Base-by-base conservation (phyloP, 2,888 invertebrate genomes). In the Allacma fusca region DNA sequence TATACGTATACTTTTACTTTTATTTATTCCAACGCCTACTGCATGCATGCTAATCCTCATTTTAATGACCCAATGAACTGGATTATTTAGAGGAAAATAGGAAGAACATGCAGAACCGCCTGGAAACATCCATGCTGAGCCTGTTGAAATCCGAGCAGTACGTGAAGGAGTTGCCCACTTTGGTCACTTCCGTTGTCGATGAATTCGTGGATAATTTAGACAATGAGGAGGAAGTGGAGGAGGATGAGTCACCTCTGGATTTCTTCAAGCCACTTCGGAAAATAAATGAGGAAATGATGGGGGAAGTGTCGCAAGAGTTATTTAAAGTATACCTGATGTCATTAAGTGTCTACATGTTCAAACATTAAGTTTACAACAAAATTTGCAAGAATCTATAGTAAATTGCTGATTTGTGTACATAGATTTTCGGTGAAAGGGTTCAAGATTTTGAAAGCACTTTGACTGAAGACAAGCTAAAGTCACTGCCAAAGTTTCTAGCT, bases 111-210 rank as follows among this genome's bases (percentile, higher is more conserved):
- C 69, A 70, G 28, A 24, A 24, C 19, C 68, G 59, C 16, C 40
- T 76, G 29, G 76, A 76, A 59, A 59, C n/a, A 7, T 76, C 69
- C 4, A 76, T 62, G 76, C 29, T 70, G 23, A 13, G 43, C 0
- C 21, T 76, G 69, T 34, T 76, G n/a, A 76, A 70, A 29, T 76
- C 76, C 12, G 69, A 69, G 26, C 76, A 76, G 59, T 40, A 69
- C 23, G 29, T 76, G 23, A 68, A 69, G 28, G 69, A 57, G 40
- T 16, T 76, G 19, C 76, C 76, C 7, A 59, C 4, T 0, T 19
- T 76, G 1, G 76, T 70, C n/a, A 70, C 76, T 13, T 4, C 29
- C n/a, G 76, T 76, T 9, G 70, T 76, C 19, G 76, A 76, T 28
- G 68, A 76, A 12, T 70, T 76, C 24, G 76, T 69, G 16, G 50